Evolutionary conservation across 2,113 vertebrate genomes (phyloP).

Genomic region (Cyprinodon variegatus): DNA sequence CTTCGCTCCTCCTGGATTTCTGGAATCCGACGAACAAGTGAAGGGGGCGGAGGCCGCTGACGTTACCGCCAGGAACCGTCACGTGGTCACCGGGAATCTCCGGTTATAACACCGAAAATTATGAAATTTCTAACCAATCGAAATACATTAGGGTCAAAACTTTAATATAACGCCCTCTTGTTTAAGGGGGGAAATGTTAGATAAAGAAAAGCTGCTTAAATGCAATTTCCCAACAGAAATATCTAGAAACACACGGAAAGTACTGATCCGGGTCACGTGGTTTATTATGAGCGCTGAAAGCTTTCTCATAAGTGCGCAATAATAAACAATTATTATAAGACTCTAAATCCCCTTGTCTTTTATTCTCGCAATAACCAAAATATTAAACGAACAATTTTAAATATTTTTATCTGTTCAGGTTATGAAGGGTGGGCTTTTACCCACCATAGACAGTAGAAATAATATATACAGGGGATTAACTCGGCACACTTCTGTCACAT

Average conservation of each 20-base stretch:
- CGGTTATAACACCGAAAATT: constrained; percentile 1
- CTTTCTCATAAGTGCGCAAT: neutral
- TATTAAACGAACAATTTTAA: no score
- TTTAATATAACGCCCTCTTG: neutral
- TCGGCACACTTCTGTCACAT: no score
- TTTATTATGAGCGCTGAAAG: constrained; percentile 3
- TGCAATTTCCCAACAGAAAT: neutral
- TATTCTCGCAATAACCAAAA: no score
- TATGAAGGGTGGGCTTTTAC: no score
- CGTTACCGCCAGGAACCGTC: constrained; percentile 34
- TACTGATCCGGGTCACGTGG: constrained; percentile 11
- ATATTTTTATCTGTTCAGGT: no score
- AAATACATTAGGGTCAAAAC: constrained; percentile 1
- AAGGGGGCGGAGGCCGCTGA: constrained; percentile 26
- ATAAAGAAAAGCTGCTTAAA: neutral
- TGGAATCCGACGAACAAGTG: constrained; percentile 3
- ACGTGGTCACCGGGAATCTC: constrained; percentile 52
- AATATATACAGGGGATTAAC: no score
- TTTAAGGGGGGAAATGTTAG: neutral
- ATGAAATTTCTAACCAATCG: neutral
- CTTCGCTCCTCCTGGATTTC: constrained; percentile 14
- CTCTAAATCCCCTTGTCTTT: no score
- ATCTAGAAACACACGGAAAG: neutral
- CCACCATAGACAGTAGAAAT: no score
- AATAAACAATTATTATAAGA: no score